These are phyloP conservation scores for Manacus vitellinus DNA, from an alignment of 2,113 vertebrate genomes.

Conservation along the genomic window DNA sequence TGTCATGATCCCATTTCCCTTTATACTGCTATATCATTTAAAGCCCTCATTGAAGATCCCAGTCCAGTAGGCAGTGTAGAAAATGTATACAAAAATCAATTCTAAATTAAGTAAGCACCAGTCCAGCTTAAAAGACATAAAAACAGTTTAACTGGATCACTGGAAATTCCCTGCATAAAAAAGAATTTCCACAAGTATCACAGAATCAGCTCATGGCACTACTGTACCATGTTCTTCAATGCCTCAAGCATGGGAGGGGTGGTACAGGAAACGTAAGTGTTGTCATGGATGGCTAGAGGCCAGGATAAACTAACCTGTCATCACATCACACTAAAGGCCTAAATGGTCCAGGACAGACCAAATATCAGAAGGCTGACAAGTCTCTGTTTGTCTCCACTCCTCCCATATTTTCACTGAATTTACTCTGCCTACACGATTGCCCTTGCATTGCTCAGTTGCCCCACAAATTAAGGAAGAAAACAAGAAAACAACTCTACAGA, in stretches of 20 bases:
- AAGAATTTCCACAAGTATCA: background rate
- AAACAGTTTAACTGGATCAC: background rate
- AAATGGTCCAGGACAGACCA: background rate
- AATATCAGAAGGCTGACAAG: background rate
- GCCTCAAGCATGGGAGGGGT: background rate
- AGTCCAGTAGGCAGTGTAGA: background rate
- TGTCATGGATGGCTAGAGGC: background rate
- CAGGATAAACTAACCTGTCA: background rate
- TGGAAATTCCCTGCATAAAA: conserved; percentile 27
- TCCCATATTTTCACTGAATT: background rate
- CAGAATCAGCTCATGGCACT: background rate
- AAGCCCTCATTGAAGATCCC: background rate
- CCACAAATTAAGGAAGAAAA: background rate
- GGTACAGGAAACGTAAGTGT: background rate
- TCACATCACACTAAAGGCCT: background rate
- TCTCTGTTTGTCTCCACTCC: background rate
- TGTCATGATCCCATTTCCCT: background rate
- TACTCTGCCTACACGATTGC: background rate
- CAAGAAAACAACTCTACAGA: background rate
- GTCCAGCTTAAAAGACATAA: background rate
- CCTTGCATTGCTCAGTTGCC: background rate
- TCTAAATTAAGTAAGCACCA: background rate
- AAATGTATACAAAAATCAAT: conserved; percentile 4
- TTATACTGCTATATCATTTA: background rate
- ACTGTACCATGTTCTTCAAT: background rate